Conservation (phyloP, 2,113 vertebrate genomes). For the Macaca mulatta region DNA sequence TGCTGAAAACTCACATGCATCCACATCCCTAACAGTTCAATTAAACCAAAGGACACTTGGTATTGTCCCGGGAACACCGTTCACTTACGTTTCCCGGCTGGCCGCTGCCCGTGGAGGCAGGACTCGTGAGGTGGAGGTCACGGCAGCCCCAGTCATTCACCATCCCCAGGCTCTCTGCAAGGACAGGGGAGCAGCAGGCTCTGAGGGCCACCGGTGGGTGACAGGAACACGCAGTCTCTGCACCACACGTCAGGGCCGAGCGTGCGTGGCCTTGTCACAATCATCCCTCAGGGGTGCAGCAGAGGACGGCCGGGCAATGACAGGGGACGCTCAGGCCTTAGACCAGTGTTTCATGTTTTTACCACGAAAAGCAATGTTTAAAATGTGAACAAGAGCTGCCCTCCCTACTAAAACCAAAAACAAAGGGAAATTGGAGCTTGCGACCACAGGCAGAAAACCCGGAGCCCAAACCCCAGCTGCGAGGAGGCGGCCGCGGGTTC, state of each 20-base stretch:
- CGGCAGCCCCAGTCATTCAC: constrained; percentile 88
- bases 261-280: neutral
- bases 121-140: constrained; percentile 81
- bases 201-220: constrained; percentile 85
- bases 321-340: fast-evolving
- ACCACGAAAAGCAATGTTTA: neutral
- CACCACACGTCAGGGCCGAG: fast-evolving
- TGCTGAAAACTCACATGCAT: fast-evolving
- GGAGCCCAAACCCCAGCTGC: neutral
- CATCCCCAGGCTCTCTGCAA: constrained; percentile 85
- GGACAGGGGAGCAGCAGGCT: constrained; percentile 86
- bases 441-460: neutral
- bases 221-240: constrained; percentile 81
- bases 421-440: neutral
- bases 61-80: fast-evolving
- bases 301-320: fast-evolving
- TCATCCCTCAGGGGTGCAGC: neutral
- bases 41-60: neutral
- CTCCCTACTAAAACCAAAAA: neutral
- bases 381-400: neutral
- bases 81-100: constrained; percentile 89
- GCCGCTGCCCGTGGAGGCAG: constrained; percentile 83
- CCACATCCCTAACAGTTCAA: fast-evolving
- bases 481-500: neutral
- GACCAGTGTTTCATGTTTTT: neutral